Evolutionary conservation across 2,113 vertebrate species (phyloP).

Genomic region (Lipophrys pholis): DNA sequence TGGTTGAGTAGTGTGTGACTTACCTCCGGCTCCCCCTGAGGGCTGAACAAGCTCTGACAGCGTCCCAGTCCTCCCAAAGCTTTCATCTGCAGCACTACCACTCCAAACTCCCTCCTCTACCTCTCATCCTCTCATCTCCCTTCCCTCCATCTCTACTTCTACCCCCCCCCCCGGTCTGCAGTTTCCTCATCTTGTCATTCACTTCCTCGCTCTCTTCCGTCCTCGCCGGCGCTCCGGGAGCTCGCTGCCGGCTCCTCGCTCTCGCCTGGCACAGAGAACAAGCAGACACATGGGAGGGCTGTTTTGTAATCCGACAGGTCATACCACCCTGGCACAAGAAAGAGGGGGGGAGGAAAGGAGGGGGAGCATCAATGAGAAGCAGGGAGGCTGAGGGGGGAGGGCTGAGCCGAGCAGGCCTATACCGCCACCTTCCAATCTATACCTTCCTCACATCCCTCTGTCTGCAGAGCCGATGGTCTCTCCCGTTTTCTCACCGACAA

Average conservation of each 20-base stretch:
- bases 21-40: slow-evolving; percentile 73
- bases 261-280: slow-evolving; percentile 85
- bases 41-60: slow-evolving; percentile 67
- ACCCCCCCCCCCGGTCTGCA: neutral
- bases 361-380: slow-evolving; percentile 50
- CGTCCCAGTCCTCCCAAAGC: slow-evolving; percentile 55
- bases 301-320: slow-evolving; percentile 92
- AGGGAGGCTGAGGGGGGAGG: slow-evolving; percentile 33
- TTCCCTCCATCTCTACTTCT: slow-evolving; percentile 11
- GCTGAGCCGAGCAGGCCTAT: slow-evolving; percentile 43
- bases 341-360: slow-evolving; percentile 42
- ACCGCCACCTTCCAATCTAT: slow-evolving; percentile 67
- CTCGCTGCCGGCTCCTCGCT: slow-evolving; percentile 78
- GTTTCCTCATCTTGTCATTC: neutral
- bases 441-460: slow-evolving; percentile 76
- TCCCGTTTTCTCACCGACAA: slow-evolving; percentile 73
- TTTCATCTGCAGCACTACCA: slow-evolving; percentile 60
- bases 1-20: slow-evolving; percentile 70
- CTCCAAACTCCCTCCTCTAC: slow-evolving; percentile 45
- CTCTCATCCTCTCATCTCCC: slow-evolving; percentile 26
- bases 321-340: slow-evolving; percentile 83
- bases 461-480: slow-evolving; percentile 77
- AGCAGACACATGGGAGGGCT: slow-evolving; percentile 87
- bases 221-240: slow-evolving; percentile 66
- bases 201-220: slow-evolving; percentile 20